phyloP scores from a whole-genome alignment of 1,140 invertebrate species.

The Asbolus verrucosus region DNA sequence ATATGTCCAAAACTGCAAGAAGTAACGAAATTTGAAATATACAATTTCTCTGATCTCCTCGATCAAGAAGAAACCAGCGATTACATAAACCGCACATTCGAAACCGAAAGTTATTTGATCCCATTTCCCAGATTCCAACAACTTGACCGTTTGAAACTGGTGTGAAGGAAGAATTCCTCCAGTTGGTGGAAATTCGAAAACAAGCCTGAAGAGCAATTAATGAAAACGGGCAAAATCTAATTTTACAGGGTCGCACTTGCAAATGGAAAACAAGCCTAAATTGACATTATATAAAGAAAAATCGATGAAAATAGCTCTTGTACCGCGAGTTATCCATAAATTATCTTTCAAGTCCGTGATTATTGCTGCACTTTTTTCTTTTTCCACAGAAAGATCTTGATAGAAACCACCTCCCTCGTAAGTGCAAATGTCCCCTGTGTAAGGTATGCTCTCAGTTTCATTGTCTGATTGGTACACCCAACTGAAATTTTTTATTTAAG shows the following conservation, averaged over 20 bases:
- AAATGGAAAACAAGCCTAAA: constrained; percentile 78
- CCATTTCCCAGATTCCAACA: constrained; percentile 71
- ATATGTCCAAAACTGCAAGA: constrained; percentile 75
- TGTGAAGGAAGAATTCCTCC: constrained; percentile 76
- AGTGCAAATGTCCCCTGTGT: constrained; percentile 70
- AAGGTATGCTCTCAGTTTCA: constrained; percentile 54
- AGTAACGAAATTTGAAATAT: constrained; percentile 70
- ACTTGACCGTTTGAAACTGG: constrained; percentile 71
- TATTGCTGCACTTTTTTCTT: constrained; percentile 63
- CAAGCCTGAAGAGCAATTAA: too few species aligned
- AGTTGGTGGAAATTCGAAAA: constrained; percentile 78
- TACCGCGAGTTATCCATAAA: constrained; percentile 77
- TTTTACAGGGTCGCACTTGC: constrained; percentile 56
- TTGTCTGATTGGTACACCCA: constrained; percentile 56
- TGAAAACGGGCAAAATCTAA: too few species aligned
- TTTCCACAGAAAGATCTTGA: constrained; percentile 65
- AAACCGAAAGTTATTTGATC: constrained; percentile 72
- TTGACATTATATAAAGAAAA: constrained; percentile 83
- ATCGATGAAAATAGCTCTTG: constrained; percentile 78
- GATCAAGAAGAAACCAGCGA: constrained; percentile 76
- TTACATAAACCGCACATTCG: constrained; percentile 73
- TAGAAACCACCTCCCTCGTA: constrained; percentile 72
- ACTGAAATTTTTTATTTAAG: constrained; percentile 46
- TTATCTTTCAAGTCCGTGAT: constrained; percentile 72
- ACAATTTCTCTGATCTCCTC: constrained; percentile 76